A percentile compares a stretch with the other conserved stretches of the same genome.
These are phyloP conservation scores for Mus caroli DNA, from an alignment of 2,797 vertebrate species.

Conservation along the genomic window DNA sequence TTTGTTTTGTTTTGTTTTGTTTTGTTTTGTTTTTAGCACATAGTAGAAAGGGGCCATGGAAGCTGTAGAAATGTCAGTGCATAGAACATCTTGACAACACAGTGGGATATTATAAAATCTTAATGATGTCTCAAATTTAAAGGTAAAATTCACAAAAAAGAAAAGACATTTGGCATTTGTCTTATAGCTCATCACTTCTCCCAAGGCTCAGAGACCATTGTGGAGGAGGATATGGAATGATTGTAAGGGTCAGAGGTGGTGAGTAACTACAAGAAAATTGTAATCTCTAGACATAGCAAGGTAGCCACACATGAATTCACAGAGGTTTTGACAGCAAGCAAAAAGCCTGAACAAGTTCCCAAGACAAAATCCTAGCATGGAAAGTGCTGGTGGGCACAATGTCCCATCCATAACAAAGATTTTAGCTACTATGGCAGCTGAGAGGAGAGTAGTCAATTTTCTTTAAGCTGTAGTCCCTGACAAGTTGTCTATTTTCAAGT, in stretches of 20 bases:
- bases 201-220: not conserved
- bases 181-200: not conserved
- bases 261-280: not conserved
- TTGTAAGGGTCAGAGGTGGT: not conserved
- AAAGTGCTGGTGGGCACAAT: not conserved
- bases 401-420: too few relatives aligned
- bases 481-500: not conserved
- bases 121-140: not conserved
- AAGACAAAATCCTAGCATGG: not conserved
- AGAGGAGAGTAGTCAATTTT: not conserved
- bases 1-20: too few relatives aligned
- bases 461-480: not conserved
- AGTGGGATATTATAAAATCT: not conserved
- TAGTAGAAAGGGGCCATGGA: not conserved
- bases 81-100: not conserved
- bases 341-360: not conserved
- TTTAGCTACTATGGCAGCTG: not conserved
- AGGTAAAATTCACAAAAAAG: too few relatives aligned
- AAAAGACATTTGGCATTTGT: not conserved
- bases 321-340: not conserved
- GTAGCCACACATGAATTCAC: not conserved
- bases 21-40: not conserved
- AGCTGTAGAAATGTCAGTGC: not conserved
- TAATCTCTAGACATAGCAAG: not conserved
- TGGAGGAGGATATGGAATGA: not conserved